Base-by-base conservation (phyloP, 2,888 invertebrate genomes). In the Agelastica alni region DNA sequence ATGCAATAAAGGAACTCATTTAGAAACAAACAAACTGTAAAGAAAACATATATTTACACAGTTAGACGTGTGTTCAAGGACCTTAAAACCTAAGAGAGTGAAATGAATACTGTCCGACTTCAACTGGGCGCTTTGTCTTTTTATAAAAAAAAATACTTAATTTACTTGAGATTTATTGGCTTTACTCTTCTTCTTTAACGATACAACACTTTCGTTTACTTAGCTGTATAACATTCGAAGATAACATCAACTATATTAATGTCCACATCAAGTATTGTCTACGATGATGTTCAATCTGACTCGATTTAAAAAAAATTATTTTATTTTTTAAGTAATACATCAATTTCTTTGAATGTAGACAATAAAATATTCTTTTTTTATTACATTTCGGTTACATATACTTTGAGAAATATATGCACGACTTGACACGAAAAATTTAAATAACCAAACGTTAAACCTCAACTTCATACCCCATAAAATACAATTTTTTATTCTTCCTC, bases 1-100 rank as follows among this genome's bases (percentile, higher is more conserved):
- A 49, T 48, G 42, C 49, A 42, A 49, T 49, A 42, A 41, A 49
- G 49, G 49, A 48, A 49, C 41, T 49, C 49, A 49, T 49, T 32
- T 49, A 49, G 49, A 49, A 49, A 41, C 32, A 49, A 49, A 49
- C 49, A 49, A 49, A 49, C 49, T 49, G 49, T 42, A 26, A 49
- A 42, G 49, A 42, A 49, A 49, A 32, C 32, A 42, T 31, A 49
- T 49, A 49, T 49, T 49, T 49, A 32, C 41, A 32, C 41, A 42
- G 49, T 26, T 16, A 41, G 49, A 49, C 41, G 49, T 49, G 49
- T 49, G 30, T 22, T 22, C 49, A 49, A 49, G 41, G 41, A 16
- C 31, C 49, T 9, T 18, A 10, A 17, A 12, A 12, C 20, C 17
- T 2, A 20, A 7, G 37, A 39, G 12, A 49, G 22, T 49, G 49